Base-by-base conservation (phyloP, 23 tunicate genomes). In the Trididemnum nubilum region DNA sequence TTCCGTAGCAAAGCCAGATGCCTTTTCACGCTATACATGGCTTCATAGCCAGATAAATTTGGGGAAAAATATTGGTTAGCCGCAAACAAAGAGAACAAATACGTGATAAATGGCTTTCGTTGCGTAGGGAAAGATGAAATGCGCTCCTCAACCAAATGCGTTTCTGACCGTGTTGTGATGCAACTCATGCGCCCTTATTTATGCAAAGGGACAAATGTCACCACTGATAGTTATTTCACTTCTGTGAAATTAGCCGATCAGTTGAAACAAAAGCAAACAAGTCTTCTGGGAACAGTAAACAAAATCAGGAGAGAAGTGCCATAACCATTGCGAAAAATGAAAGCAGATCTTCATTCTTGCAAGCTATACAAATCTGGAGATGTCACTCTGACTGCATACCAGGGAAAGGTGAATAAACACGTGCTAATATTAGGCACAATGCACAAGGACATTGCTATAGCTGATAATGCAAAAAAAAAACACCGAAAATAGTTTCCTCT, bases 161-260 rank as follows among this genome's bases (percentile, higher is more conserved):
- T 33, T 3, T 33, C 74, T 67, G 38, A 31, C 4, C 38, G 38
- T 67, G 74, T 67, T 30, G 74, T 67, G 74, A 67, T 67, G 74
- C 37, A 67, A 33, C 38, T 67, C 15, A 67, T 67, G 74, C 38
- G 12, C 37, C 74, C 74, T 67, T 33, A 30, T 67, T 33, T 67
- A 7, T 5, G 22, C 4, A 44, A 67, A 67, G 74, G 22, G 25
- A 30, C 12, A 31, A 67, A 67, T 67, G 37, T 67, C 74, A 67
- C 38, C 37, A 30, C 38, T 67, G 38, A 67, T n/a, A 33, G 22
- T 33, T 61, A 61, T 61, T 12, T 61, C n/a, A 61, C 29, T 3
- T 61, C 26, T 61, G 25, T 61, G 5, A n/a, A 61, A 12, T n/a
- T 61, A 12, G 26, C 67, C 29, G 3, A 5, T 61, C 67, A 61